Evolutionary conservation across 2,113 vertebrate genomes (phyloP).

Genomic region (Cavia aperea): DNA sequence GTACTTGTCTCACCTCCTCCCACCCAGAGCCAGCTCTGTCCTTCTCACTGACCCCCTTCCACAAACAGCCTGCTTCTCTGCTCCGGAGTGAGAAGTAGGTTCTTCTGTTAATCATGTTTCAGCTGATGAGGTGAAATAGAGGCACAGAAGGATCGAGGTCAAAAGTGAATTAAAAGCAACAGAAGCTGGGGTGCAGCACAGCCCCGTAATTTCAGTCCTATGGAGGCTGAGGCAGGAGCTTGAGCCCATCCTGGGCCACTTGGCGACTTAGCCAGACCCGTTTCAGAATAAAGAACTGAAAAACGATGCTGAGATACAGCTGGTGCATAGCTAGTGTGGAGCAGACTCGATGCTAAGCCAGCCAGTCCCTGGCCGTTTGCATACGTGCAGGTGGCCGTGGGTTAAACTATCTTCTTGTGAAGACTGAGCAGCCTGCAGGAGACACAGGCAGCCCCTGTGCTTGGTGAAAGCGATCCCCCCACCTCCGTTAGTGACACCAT

Average conservation of each 20-base stretch:
- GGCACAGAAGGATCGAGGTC: neutral
- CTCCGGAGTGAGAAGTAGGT: neutral
- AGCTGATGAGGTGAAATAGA: neutral
- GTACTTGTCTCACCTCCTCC: neutral
- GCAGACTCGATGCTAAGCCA: fast-evolving
- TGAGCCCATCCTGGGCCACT: neutral
- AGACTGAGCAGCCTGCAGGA: neutral
- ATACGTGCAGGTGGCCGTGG: neutral
- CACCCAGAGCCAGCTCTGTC: neutral
- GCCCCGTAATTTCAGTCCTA: neutral
- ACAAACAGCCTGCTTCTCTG: neutral
- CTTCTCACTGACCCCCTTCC: neutral
- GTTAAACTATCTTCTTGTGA: neutral
- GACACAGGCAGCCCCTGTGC: neutral
- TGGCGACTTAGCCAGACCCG: neutral
- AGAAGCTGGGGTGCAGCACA: neutral
- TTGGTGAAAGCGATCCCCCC: neutral
- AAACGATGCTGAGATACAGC: neutral
- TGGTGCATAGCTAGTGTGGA: fast-evolving
- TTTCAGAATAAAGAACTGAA: neutral
- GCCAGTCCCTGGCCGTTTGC: fast-evolving
- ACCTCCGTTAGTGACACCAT: neutral
- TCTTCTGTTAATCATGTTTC: neutral
- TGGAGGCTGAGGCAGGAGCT: neutral
- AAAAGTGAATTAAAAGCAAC: neutral